Conservation (phyloP, 2,797 vertebrate species). For the Clarias laeviceps region DNA sequence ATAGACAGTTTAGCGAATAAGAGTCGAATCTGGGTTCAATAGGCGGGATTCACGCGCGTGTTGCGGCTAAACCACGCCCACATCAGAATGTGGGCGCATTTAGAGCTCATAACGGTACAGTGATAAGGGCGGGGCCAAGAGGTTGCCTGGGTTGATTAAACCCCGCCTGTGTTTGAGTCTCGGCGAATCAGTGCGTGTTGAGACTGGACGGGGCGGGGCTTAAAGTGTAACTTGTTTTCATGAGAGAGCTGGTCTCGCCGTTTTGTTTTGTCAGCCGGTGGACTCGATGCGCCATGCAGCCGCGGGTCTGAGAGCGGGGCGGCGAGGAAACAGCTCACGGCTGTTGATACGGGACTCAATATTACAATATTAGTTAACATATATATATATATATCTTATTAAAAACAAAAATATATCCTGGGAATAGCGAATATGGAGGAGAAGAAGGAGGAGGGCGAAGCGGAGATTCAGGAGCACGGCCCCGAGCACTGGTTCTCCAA, state of each 20-base stretch:
- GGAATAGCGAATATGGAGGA: constrained; percentile 81
- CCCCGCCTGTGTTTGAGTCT: background rate
- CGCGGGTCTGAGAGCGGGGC: constrained; percentile 1
- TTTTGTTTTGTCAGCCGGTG: constrained; percentile 38
- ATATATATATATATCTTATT: background rate
- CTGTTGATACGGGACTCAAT: constrained; percentile 46
- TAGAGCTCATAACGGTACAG: background rate
- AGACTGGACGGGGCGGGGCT: background rate
- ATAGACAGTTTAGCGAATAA: background rate
- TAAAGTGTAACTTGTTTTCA: constrained; percentile 50
- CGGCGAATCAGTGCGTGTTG: background rate
- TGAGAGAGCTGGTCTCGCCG: constrained; percentile 60
- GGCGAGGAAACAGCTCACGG: background rate
- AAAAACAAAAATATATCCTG: background rate
- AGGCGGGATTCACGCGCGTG: background rate
- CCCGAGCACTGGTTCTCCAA: constrained; percentile 99
- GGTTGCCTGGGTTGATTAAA: background rate
- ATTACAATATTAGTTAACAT: background rate
- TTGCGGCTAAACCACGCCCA: constrained; percentile 40
- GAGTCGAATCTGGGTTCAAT: background rate
- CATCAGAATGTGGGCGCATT: background rate
- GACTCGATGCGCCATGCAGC: constrained; percentile 41
- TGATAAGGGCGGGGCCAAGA: constrained; percentile 51
- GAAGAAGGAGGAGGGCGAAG: constrained; percentile 91
- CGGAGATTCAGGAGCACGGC: constrained; percentile 96